Base-by-base conservation (phyloP, 1,140 invertebrate genomes). In the Hyphantria cunea region DNA sequence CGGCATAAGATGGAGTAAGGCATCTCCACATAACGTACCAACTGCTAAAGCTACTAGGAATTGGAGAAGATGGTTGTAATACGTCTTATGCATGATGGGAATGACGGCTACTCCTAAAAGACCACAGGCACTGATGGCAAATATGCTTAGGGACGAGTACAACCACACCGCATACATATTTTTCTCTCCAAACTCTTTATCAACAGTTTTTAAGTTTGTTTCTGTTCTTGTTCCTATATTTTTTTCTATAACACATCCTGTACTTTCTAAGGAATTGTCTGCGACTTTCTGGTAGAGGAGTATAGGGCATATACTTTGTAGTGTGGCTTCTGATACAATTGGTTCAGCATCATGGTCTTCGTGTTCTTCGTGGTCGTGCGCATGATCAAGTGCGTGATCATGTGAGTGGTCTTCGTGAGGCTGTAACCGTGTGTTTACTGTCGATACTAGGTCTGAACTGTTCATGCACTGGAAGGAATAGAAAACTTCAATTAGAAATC, bases 31-130 rank as follows among this genome's bases (percentile, higher is more conserved):
- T 49, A 99, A 91, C 4, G 97, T 97, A 10, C 97, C 97, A 33
- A 99, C 95, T 32, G 98, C 98, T 55, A 99, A 90, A 0, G 97
- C 97, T 4, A 99, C 96, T 56, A 98, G 91, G 87, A 98, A 98
- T 84, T 98, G 97, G 58, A 98, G 91, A 37, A 98, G 89, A 68
- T 97, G 95, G 73, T 98, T 95, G 82, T 98, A 98, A 88, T 97
- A 97, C 54, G 94, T 93, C 76, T 96, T 96, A 80, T 97, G 94
- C 95, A 98, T 97, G 9, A 97, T 93, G 0, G 97, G 97, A 79
- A 98, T 97, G 2, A 98, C 95, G 17, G 94, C 94, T 14, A 98
- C 94, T 9, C 95, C 96, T 8, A 97, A 84, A 41, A 98, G 82
- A 34, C 97, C 97, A 72, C 96, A 96, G 4, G 96, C 89, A 76